phyloP scores from a whole-genome alignment of 1,140 invertebrate species.

The Caenorhabditis remanei region DNA sequence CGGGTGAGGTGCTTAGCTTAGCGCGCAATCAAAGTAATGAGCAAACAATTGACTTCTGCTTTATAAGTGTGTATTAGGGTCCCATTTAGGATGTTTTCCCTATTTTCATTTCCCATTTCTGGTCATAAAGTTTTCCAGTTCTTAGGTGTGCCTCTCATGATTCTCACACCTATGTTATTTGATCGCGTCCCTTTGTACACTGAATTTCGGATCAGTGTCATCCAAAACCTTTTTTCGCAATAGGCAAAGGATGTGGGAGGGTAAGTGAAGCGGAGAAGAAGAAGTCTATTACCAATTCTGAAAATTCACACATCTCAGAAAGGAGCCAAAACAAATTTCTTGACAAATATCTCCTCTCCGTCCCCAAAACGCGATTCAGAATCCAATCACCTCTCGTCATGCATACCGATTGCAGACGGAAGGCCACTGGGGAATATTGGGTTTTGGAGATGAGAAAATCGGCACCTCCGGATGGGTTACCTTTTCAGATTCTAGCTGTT shows the following conservation, averaged over 20 bases:
- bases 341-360: constrained; percentile 40
- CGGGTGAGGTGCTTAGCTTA: constrained; percentile 2
- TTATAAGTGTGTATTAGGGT: background rate
- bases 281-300: constrained; percentile 53
- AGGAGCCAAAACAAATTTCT: constrained; percentile 55
- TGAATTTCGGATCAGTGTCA: constrained; percentile 55
- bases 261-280: background rate
- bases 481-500: too few species aligned
- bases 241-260: too few species aligned
- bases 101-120: background rate
- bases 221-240: constrained; percentile 27
- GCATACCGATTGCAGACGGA: constrained; percentile 54
- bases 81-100: background rate
- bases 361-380: constrained; percentile 28
- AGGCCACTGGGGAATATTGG: constrained; percentile 45
- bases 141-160: background rate
- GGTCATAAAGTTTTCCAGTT: background rate
- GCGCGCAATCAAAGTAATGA: constrained; percentile 55
- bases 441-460: background rate
- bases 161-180: constrained; percentile 35
- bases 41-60: constrained; percentile 44
- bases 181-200: constrained; percentile 27
- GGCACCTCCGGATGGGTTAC: background rate
- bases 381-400: constrained; percentile 56
- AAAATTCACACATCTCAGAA: constrained; percentile 54